These are phyloP conservation scores for Leptothorax acervorum DNA, from an alignment of 2,888 invertebrate species.

Conservation along the genomic window DNA sequence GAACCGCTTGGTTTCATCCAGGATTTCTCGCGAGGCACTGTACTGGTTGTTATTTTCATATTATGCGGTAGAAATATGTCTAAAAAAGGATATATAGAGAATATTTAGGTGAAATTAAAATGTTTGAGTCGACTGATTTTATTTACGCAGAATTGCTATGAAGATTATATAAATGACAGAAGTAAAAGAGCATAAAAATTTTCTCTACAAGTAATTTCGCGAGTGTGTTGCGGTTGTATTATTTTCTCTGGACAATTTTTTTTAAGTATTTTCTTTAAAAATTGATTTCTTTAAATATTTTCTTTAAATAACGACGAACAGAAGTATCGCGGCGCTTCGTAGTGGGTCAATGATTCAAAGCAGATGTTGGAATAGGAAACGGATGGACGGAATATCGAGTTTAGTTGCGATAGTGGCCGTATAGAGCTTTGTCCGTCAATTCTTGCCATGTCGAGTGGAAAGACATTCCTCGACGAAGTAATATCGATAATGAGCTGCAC, in stretches of 20 bases:
- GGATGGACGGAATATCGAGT: conserved; percentile 43
- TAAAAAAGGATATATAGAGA: background rate
- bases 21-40: conserved; percentile 46
- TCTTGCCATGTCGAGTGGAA: conserved; percentile 28
- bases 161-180: background rate
- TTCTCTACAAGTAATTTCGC: background rate
- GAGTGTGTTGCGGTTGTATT: background rate
- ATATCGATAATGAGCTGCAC: conserved; percentile 31
- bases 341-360: conserved; percentile 34
- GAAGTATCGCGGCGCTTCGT: background rate
- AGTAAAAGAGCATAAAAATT: background rate
- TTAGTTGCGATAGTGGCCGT: conserved; percentile 27
- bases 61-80: background rate
- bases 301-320: background rate
- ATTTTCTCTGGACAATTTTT: background rate
- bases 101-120: background rate
- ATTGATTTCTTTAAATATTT: too few species aligned
- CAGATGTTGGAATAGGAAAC: conserved; percentile 43
- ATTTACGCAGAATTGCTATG: background rate
- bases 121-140: background rate
- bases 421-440: conserved; percentile 31
- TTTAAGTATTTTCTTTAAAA: background rate
- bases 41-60: background rate
- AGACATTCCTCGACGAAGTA: conserved; percentile 30
- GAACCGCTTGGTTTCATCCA: conserved; percentile 57